Base-by-base conservation (phyloP, 2,888 invertebrate genomes). In the Eretmocerus hayati region DNA sequence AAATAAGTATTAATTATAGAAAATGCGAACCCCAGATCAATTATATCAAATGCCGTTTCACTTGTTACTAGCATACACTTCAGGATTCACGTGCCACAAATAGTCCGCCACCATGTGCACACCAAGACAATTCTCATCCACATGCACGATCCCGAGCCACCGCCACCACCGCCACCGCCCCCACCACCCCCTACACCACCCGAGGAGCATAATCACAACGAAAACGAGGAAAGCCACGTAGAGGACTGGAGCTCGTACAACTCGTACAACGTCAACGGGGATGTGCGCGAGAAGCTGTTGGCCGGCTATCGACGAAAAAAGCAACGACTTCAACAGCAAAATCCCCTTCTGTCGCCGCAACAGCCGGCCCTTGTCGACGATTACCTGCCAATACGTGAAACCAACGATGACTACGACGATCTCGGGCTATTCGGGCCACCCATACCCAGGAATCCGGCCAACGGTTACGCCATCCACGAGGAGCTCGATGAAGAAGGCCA, bases 91-190 rank as follows among this genome's bases (percentile, higher is more conserved):
- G 74, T 81, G 8, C 81, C 81, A 16, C 77, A 81, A 62, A 73
- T 80, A 42, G 74, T 79, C 53, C 79, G 80, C 37, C 79, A 80
- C 53, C 76, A 78, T 40, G 73, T 76, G 52, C 81, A 81, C 59
- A 81, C 79, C 6, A 79, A 79, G 61, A 77, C 79, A 44, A 74
- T 81, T 37, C 78, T 76, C 13, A 74, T 80, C 39, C 80, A 80
- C 56, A 75, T 78, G 50, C 76, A 69, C 26, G 57, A 61, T 8
- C 62, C 61, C 16, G 57, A 57, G 21, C 59, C 56, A 1, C 42
- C 26, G 26, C n/a, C n/a, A n/a, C n/a, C n/a, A n/a, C n/a, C n/a
- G n/a, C n/a, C n/a, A n/a, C n/a, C n/a, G n/a, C n/a, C n/a, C n/a
- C n/a, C n/a, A n/a, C n/a, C n/a, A n/a, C n/a, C n/a, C n/a, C n/a